phyloP scores from a whole-genome alignment of 2,888 invertebrate genomes.

The Ditula angustiorana region DNA sequence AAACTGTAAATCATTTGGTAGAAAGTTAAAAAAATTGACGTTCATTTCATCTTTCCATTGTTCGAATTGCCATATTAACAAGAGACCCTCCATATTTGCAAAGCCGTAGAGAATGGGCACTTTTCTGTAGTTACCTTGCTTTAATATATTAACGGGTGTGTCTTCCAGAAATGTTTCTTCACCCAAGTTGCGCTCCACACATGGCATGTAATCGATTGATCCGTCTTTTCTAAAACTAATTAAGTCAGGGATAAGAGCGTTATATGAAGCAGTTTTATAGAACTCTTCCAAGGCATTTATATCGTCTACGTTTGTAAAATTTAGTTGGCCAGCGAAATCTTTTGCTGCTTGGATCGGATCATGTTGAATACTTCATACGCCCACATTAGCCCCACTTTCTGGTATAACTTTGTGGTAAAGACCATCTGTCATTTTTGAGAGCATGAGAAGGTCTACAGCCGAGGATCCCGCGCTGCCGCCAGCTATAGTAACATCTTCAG shows the following conservation, averaged over 20 bases:
- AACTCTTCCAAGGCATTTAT: conserved; percentile 58
- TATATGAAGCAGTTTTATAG: conserved; percentile 53
- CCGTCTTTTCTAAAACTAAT: not conserved
- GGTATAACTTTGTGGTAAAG: conserved; percentile 63
- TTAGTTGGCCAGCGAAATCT: conserved; percentile 56
- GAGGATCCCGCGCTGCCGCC: conserved; percentile 66
- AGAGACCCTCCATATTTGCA: conserved; percentile 55
- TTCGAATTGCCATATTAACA: conserved; percentile 50
- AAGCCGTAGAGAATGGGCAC: conserved; percentile 58
- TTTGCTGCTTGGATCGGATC: conserved; percentile 62
- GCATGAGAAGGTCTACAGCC: conserved; percentile 59
- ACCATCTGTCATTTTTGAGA: conserved; percentile 59
- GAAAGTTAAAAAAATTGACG: conserved; percentile 60
- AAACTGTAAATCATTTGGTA: conserved; percentile 62
- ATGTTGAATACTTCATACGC: conserved; percentile 53
- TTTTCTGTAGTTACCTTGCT: too few species aligned
- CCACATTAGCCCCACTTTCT: conserved; percentile 58
- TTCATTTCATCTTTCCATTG: conserved; percentile 58
- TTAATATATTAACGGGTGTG: conserved; percentile 56
- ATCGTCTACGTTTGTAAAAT: conserved; percentile 52
- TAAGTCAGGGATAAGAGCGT: conserved; percentile 44
- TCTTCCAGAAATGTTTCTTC: conserved; percentile 53
- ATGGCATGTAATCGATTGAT: conserved; percentile 45
- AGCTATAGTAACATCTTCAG: conserved; percentile 62
- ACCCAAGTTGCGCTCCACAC: conserved; percentile 50